Percentiles rank a stretch among this genome's conserved stretches.
Evolutionary conservation across 2,888 invertebrate genomes (phyloP).

Genomic region (Drosophila neoperkinsi): DNA sequence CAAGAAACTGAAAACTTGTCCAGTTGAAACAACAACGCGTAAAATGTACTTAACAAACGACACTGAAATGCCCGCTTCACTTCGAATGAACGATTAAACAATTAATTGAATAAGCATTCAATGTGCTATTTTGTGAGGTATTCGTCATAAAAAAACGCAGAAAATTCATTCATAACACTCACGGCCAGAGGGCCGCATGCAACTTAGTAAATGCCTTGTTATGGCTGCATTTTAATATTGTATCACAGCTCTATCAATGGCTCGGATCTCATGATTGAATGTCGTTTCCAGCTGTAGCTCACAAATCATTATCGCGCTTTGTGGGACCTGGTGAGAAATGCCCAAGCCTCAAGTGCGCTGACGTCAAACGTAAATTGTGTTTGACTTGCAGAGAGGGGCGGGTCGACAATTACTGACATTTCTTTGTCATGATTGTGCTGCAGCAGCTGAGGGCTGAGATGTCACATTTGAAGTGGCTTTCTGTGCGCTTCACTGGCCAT

Average conservation of each 20-base stretch:
- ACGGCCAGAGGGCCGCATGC: slow-evolving; percentile 4
- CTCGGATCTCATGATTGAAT: slow-evolving; percentile 51
- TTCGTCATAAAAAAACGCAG: slow-evolving; percentile 17
- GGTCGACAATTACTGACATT: slow-evolving; percentile 42
- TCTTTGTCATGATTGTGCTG: slow-evolving; percentile 66
- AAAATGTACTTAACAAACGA: not conserved
- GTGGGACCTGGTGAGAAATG: slow-evolving; percentile 42
- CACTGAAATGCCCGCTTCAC: slow-evolving; percentile 12
- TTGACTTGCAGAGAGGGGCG: not conserved
- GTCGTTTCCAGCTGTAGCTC: slow-evolving; percentile 11
- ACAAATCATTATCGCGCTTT: slow-evolving; percentile 45
- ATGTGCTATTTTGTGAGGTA: slow-evolving; percentile 17
- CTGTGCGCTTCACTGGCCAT: slow-evolving; percentile 59
- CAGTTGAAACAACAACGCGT: not conserved
- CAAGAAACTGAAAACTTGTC: not conserved
- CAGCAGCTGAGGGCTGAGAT: slow-evolving; percentile 11
- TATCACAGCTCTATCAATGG: slow-evolving; percentile 37
- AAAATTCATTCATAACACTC: slow-evolving; percentile 52
- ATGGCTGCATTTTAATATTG: slow-evolving; percentile 53
- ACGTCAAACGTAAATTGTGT: slow-evolving; percentile 62
- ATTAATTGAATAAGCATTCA: slow-evolving; percentile 29
- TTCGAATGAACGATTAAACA: slow-evolving; percentile 21
- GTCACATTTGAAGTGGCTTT: slow-evolving; percentile 29
- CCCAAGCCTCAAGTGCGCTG: slow-evolving; percentile 52
- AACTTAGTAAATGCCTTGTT: slow-evolving; percentile 30